These are phyloP conservation scores for Clunio marinus DNA, from an alignment of 2,888 invertebrate genomes.

Conservation along the genomic window DNA sequence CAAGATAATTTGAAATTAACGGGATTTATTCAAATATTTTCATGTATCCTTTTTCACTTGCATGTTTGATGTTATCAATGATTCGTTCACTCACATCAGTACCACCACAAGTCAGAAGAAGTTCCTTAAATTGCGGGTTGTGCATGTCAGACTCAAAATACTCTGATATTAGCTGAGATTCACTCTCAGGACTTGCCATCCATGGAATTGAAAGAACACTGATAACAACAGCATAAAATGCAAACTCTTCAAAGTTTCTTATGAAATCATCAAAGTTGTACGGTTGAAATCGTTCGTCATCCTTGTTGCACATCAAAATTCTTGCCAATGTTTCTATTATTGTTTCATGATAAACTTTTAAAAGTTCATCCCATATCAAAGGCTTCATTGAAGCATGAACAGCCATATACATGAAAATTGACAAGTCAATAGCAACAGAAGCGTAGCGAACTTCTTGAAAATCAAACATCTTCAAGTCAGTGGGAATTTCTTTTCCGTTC, in stretches of 20 bases:
- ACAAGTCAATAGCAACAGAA: constrained; percentile 46
- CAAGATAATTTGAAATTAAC: too few species aligned
- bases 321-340: constrained; percentile 44
- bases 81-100: constrained; percentile 45
- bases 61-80: constrained; percentile 46
- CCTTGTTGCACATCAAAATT: constrained; percentile 43
- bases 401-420: constrained; percentile 49
- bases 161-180: constrained; percentile 44
- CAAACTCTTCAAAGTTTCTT: constrained; percentile 47
- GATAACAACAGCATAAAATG: constrained; percentile 48
- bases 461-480: constrained; percentile 47
- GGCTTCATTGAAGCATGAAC: constrained; percentile 43
- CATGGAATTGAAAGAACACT: constrained; percentile 48
- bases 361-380: constrained; percentile 44
- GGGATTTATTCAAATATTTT: constrained; percentile 40
- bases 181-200: constrained; percentile 44
- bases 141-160: constrained; percentile 46
- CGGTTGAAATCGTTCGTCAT: constrained; percentile 40
- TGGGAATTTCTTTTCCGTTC: constrained; percentile 40
- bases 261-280: constrained; percentile 45
- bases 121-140: constrained; percentile 45
- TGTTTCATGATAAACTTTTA: constrained; percentile 45
- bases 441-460: constrained; percentile 50
- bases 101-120: constrained; percentile 46
- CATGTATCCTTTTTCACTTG: constrained; percentile 48